phyloP scores from a whole-genome alignment of 2,797 vertebrate genomes.

The Sebastes goodei region DNA sequence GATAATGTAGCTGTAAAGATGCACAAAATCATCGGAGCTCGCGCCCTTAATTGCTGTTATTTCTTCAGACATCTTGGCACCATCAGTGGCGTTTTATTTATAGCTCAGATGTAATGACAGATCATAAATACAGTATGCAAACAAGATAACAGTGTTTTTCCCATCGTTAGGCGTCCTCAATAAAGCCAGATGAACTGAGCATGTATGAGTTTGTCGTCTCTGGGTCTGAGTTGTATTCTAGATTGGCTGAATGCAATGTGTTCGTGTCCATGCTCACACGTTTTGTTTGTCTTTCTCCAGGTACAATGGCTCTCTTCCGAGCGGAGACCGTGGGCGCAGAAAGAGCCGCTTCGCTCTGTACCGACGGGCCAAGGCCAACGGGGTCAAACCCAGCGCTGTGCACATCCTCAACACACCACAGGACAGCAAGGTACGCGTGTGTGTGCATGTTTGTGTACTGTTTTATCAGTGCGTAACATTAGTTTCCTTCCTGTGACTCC shows the following conservation, averaged over 20 bases:
- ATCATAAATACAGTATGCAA: conserved; percentile 1
- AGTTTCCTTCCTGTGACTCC: conserved; percentile 60
- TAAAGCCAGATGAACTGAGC: not conserved
- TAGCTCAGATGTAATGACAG: not conserved
- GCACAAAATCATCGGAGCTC: not conserved
- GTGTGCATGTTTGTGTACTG: not conserved
- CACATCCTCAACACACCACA: conserved; percentile 96
- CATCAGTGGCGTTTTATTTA: conserved; percentile 3
- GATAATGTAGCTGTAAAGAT: not conserved
- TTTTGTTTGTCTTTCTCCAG: conserved; percentile 71
- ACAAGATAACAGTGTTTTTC: not conserved
- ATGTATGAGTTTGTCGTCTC: not conserved
- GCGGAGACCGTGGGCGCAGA: conserved; percentile 92
- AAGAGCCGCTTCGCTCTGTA: conserved; percentile 97
- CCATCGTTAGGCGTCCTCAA: not conserved
- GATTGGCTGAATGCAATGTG: not conserved
- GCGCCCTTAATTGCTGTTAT: not conserved
- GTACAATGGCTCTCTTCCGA: conserved; percentile 97
- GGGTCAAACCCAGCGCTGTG: conserved; percentile 94
- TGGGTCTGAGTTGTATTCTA: not conserved
- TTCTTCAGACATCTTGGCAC: conserved; percentile 6
- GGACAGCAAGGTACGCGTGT: conserved; percentile 89
- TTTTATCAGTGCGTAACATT: conserved; percentile 17
- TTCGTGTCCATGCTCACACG: not conserved
- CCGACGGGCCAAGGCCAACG: conserved; percentile 91